phyloP scores from a whole-genome alignment of 2,113 vertebrate species.

The Callocephalon fimbriatum region DNA sequence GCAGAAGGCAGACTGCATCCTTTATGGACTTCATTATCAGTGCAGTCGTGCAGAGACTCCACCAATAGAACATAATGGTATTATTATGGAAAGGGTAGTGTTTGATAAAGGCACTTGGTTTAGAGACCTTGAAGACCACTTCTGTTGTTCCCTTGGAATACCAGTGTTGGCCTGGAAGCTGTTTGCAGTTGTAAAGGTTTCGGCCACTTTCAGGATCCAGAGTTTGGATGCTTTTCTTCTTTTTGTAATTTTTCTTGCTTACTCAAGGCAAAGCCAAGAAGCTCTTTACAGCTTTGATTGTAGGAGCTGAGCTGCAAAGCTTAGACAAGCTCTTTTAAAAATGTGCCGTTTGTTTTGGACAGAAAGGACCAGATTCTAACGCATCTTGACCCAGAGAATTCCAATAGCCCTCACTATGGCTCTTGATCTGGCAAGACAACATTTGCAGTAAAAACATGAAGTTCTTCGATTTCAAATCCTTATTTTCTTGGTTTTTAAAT shows the following conservation, averaged over 20 bases:
- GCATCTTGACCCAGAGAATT: not conserved
- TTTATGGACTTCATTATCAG: not conserved
- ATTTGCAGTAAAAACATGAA: not conserved
- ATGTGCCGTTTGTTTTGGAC: not conserved
- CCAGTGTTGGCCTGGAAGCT: not conserved
- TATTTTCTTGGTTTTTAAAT: not conserved
- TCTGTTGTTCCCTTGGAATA: not conserved
- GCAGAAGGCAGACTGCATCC: not conserved
- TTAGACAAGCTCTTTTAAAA: not conserved
- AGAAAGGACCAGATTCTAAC: not conserved
- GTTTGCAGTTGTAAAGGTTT: rapidly evolving
- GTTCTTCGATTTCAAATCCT: not conserved
- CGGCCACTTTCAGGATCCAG: not conserved
- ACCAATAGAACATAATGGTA: not conserved
- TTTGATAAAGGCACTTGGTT: not conserved
- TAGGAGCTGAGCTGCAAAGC: not conserved
- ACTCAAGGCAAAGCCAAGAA: not conserved
- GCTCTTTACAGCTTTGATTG: not conserved
- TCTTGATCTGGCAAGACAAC: not conserved
- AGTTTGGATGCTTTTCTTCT: not conserved
- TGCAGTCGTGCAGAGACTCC: not conserved
- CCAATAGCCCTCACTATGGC: not conserved
- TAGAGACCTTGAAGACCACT: not conserved
- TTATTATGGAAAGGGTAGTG: not conserved
- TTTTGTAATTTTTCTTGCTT: not conserved